Evolutionary conservation across 2,113 vertebrate species (phyloP).

Genomic region (Abramis brama): DNA sequence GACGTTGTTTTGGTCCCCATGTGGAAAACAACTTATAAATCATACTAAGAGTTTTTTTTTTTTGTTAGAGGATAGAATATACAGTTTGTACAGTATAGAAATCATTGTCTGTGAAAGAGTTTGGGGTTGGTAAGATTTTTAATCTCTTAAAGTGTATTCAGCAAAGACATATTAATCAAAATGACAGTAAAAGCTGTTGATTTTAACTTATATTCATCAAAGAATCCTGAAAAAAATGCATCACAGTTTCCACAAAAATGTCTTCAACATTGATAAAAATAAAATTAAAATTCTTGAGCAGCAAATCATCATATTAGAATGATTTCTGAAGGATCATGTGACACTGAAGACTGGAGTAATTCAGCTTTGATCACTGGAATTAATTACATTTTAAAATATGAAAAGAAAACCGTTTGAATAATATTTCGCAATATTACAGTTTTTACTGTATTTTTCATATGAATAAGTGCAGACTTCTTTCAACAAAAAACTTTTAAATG

Average conservation of each 20-base stretch:
- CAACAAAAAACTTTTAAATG: neutral
- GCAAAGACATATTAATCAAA: neutral
- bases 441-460: neutral
- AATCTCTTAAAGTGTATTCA: neutral
- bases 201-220: neutral
- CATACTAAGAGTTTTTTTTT: no score
- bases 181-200: neutral
- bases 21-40: no score
- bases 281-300: neutral
- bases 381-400: neutral
- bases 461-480: neutral
- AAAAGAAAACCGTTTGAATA: neutral
- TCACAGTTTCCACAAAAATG: neutral
- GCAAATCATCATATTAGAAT: neutral
- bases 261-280: neutral
- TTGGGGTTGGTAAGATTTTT: neutral
- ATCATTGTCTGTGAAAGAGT: neutral
- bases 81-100: no score
- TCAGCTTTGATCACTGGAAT: neutral
- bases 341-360: neutral
- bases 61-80: no score
- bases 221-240: neutral
- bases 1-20: no score
- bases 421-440: neutral
- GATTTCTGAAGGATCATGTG: neutral